Conservation (phyloP, 2,113 vertebrate genomes). For the Tursiops truncatus region DNA sequence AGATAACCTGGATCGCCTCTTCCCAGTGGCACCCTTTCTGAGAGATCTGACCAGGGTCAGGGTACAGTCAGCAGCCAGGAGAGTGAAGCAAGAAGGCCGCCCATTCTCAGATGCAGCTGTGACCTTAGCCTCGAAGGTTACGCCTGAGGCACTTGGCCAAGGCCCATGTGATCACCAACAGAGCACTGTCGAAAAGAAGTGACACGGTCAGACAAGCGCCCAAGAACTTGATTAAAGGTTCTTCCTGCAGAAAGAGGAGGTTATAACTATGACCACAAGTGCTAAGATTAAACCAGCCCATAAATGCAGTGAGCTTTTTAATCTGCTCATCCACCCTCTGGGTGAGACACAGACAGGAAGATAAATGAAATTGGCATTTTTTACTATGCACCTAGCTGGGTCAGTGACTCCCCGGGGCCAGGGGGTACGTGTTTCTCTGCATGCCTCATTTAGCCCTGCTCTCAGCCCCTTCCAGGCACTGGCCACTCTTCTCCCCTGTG, state of each 20-base stretch:
- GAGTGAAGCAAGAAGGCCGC: background rate
- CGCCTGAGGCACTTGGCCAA: background rate
- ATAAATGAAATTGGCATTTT: conserved; percentile 76
- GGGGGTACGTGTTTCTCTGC: conserved; percentile 53
- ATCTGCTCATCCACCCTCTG: conserved; percentile 63
- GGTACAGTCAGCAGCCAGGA: background rate
- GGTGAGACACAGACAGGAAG: conserved; percentile 61
- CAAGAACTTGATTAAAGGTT: background rate
- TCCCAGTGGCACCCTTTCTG: background rate
- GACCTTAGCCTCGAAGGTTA: background rate
- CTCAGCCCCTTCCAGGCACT: background rate
- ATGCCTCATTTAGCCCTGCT: conserved; percentile 59
- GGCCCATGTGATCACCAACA: background rate
- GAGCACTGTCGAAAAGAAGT: background rate
- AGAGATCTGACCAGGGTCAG: background rate
- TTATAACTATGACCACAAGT: conserved; percentile 18
- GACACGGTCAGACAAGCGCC: background rate
- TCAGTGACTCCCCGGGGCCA: conserved; percentile 43
- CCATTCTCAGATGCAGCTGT: background rate
- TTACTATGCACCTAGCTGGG: conserved; percentile 61
- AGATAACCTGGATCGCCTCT: background rate
- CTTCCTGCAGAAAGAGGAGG: background rate
- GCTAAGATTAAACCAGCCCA: conserved; percentile 34
- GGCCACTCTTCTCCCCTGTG: background rate
- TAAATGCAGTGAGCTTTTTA: conserved; percentile 59